phyloP scores from a whole-genome alignment of 2,113 vertebrate genomes.

The Spea bombifrons region DNA sequence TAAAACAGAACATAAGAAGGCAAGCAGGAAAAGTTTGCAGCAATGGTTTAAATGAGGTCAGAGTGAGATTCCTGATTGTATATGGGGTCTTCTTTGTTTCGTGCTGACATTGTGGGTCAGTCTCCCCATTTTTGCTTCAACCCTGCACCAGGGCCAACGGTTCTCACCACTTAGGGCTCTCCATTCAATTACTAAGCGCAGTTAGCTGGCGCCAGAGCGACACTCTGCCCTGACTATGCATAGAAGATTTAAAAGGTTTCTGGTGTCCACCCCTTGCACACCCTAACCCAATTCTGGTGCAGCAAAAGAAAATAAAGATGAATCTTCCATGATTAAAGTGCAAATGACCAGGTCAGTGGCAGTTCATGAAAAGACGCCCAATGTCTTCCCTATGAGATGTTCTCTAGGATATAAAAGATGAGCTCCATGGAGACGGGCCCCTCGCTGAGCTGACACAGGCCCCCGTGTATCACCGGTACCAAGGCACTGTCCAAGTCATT shows the following conservation, averaged over 20 bases:
- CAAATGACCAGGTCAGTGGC: slow-evolving; percentile 68
- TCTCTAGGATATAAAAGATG: slow-evolving; percentile 96
- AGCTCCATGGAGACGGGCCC: slow-evolving; percentile 89
- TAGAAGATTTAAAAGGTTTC: slow-evolving; percentile 78
- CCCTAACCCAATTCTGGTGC: slow-evolving; percentile 63
- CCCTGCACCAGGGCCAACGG: neutral
- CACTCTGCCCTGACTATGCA: slow-evolving; percentile 71
- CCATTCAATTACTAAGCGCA: neutral
- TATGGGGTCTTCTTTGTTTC: slow-evolving; percentile 55
- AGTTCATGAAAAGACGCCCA: slow-evolving; percentile 16
- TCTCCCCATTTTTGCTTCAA: slow-evolving; percentile 52
- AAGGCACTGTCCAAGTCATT: slow-evolving; percentile 89
- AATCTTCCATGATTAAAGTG: slow-evolving; percentile 83
- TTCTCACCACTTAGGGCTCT: neutral
- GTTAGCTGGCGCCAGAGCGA: neutral
- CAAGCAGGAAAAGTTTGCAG: slow-evolving; percentile 24
- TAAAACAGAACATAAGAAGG: slow-evolving; percentile 33
- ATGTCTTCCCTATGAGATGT: slow-evolving; percentile 77
- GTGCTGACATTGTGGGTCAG: slow-evolving; percentile 65
- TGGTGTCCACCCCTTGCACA: slow-evolving; percentile 53
- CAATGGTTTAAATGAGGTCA: slow-evolving; percentile 52
- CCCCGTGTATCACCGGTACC: slow-evolving; percentile 90
- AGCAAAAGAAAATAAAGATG: slow-evolving; percentile 81
- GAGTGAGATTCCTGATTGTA: slow-evolving; percentile 54
- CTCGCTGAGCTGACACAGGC: slow-evolving; percentile 83